Evolutionary conservation across 2,888 invertebrate species (phyloP), one percentile per base, ranked within the genome.

Genomic region (Microctonus hyperodae): DNA sequence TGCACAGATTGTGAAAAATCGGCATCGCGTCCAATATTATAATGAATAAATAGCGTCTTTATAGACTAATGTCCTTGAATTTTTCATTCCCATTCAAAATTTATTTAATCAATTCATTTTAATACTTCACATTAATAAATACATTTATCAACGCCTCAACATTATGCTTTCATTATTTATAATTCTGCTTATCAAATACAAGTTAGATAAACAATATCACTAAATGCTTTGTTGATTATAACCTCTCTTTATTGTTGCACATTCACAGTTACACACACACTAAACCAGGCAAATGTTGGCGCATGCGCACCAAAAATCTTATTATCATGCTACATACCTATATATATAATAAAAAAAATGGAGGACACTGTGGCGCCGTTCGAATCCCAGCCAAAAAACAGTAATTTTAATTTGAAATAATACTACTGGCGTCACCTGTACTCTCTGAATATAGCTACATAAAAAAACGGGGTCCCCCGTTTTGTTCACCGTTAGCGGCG

Each of bases 1-100:
- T 57, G 22, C 1, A 13, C 10, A 57, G 9, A 35, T 20, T 57
- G 11, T 33, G 25, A 23, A 9, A 25, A 37, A 40, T 59, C 28
- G 44, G 40, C 59, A 59, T 59, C 40, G 22, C 44, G 59, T 59
- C 13, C 6, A 3, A 33, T 33, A 33, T 25, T 40, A 40, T 23
- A 3, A 16, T 3, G 28, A 11, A 28, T 59, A 23, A 28, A 16
- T 11, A 44, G 16, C 37, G 28, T 59, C 44, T 23, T 44, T 44
- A 59, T 2, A 23, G 59, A 59, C 1, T 1, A n/a, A n/a, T n/a
- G 37, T 40, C 10, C 9, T 44, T 59, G 16, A 6, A 31, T 5
- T 28, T 31, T 31, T 55, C 55, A 31, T 31, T 16, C 31, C 31
- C 31, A 0, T 11, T 23, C n/a, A 6, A 1, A 9, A 50, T 2